These are phyloP conservation scores for Erebia aethiops DNA, from an alignment of 2,888 invertebrate species.

Conservation along the genomic window DNA sequence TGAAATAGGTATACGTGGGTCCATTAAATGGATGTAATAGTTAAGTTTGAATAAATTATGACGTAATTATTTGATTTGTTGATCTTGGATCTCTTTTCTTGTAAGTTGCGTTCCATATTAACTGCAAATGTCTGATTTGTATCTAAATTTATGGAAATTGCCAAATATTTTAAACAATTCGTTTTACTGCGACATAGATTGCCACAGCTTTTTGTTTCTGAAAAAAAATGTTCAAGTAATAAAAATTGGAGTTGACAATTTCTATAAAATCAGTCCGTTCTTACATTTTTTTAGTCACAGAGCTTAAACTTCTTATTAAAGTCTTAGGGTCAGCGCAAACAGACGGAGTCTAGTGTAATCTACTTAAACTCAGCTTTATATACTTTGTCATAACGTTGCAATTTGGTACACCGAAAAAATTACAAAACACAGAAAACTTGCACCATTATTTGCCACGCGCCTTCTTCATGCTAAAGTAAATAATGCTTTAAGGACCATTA, in stretches of 20 bases:
- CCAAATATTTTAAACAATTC: slow-evolving; percentile 4
- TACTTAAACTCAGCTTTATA: too few relatives aligned
- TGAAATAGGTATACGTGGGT: slow-evolving; percentile 41
- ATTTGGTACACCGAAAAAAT: too few relatives aligned
- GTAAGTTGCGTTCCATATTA: slow-evolving; percentile 25
- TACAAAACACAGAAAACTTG: too few relatives aligned
- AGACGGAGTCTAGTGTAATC: too few relatives aligned
- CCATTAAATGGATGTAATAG: slow-evolving; percentile 70
- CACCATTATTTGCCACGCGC: too few relatives aligned
- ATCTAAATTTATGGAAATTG: not conserved
- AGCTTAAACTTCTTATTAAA: too few relatives aligned
- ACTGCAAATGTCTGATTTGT: slow-evolving; percentile 8
- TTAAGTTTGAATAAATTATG: slow-evolving; percentile 61
- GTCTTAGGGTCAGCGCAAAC: too few relatives aligned
- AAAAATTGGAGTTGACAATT: not conserved
- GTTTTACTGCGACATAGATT: not conserved
- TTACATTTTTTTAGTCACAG: too few relatives aligned
- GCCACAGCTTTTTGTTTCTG: not conserved
- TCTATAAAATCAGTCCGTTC: not conserved
- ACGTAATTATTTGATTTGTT: slow-evolving; percentile 44
- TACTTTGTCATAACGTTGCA: too few relatives aligned
- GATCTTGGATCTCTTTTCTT: slow-evolving; percentile 38
- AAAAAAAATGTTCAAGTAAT: not conserved
- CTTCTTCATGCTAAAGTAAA: too few relatives aligned
- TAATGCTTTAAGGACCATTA: too few relatives aligned